A percentile compares a stretch with the other conserved stretches of the same genome.
phyloP scores from a whole-genome alignment of 1,140 invertebrate species.

The Drosophila malerkotliana region DNA sequence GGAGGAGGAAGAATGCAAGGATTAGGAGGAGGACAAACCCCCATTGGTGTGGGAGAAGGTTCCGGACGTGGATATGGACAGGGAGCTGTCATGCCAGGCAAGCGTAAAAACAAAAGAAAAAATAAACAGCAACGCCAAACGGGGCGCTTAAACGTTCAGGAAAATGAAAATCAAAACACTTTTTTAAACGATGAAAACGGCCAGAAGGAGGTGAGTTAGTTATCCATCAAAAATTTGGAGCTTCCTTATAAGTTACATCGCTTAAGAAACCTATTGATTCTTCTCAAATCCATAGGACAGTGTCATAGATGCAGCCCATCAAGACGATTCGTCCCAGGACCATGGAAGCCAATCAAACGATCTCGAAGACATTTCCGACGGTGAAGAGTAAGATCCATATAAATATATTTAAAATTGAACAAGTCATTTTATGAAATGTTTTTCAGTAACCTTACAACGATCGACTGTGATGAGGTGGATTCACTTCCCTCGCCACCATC shows the following conservation, averaged over 20 bases:
- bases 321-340: not conserved
- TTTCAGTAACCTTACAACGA: constrained; percentile 19
- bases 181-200: not conserved
- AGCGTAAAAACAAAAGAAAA: constrained; percentile 52
- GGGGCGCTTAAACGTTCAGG: constrained; percentile 23
- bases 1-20: not conserved
- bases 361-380: constrained; percentile 78
- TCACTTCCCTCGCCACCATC: constrained; percentile 51
- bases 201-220: constrained; percentile 38
- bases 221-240: not conserved
- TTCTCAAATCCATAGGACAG: not conserved
- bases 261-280: constrained; percentile 4
- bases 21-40: no score
- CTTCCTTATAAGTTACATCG: not conserved
- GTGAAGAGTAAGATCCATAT: constrained; percentile 66
- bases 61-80: not conserved
- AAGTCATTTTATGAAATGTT: not conserved
- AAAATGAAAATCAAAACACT: constrained; percentile 28
- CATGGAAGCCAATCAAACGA: constrained; percentile 24
- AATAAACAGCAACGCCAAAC: constrained; percentile 36
- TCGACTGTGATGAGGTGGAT: constrained; percentile 4
- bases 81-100: not conserved
- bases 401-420: not conserved
- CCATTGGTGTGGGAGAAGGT: not conserved
- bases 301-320: not conserved